Evolutionary conservation across 2,888 invertebrate genomes (phyloP), one percentile per base, ranked within the genome.

Genomic region (Miltochrista miniata): DNA sequence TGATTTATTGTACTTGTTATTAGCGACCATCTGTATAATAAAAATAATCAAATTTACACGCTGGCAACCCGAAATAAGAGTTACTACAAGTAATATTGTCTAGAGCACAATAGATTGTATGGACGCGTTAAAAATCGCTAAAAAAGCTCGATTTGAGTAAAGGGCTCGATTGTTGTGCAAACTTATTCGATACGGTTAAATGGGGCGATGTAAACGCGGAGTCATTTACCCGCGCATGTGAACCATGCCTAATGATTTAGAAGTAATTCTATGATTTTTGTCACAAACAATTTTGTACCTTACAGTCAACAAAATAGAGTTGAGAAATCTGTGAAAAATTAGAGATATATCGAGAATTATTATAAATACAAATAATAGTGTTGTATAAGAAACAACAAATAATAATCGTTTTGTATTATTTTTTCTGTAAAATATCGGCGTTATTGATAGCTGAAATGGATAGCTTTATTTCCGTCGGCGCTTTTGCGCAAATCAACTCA

Each of bases 31-130:
- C 82, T 87, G 87, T 81, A 79, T 76, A 85, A 81, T 80, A 87
- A 84, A 85, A 82, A 87, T 83, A 87, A 89, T 89, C 80, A 80
- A 89, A 88, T 89, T 90, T 90, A 86, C 87, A 89, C 89, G 79
- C 87, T 79, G 81, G 70, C 80, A 76, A 71, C 76, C 81, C 62
- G 70, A 68, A 61, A 79, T 72, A 75, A 74, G 74, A 72, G 71
- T 62, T 51, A 51, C 70, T 68, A 70, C 70, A 76, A 66, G 76
- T 72, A 76, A 79, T 79, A 81, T 81, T 76, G 74, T 77, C 73
- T 71, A 62, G 60, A 48, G 64, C 64, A 83, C 85, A 85, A 87
- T 77, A 66, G 68, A 59, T 72, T 79, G 74, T 76, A 83, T 75
- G 75, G 72, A 73, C 78, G 83, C 82, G 84, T 85, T 84, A 80